A percentile compares a stretch with the other conserved stretches of the same genome.
Conservation (phyloP, 2,113 vertebrate genomes). For the Microtus oregoni region DNA sequence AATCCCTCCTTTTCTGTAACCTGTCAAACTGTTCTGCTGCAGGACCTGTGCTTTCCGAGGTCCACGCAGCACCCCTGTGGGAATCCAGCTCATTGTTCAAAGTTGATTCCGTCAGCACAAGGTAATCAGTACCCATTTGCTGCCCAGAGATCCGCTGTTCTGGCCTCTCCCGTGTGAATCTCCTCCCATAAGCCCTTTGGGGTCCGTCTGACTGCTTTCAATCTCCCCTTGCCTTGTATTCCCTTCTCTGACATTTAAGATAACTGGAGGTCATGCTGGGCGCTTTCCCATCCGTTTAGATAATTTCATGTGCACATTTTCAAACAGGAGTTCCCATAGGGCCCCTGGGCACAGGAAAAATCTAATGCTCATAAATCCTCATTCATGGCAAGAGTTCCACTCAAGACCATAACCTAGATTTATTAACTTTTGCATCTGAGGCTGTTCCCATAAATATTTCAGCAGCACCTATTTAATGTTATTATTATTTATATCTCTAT, state of each 20-base stretch:
- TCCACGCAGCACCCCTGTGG: neutral
- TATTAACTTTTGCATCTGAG: neutral
- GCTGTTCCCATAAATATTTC: constrained; percentile 25
- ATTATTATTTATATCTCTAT: constrained; percentile 5
- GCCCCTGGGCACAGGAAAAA: neutral
- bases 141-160: neutral
- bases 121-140: neutral
- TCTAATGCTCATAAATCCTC: neutral
- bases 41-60: neutral
- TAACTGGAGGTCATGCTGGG: neutral
- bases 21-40: neutral
- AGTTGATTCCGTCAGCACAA: neutral
- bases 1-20: neutral
- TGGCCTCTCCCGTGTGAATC: neutral
- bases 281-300: neutral
- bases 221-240: neutral
- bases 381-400: neutral
- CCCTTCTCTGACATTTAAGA: neutral
- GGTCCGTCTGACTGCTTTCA: neutral
- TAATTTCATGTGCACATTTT: neutral
- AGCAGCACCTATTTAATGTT: constrained; percentile 14
- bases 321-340: neutral
- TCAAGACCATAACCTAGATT: neutral
- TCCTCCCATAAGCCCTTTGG: neutral
- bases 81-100: neutral